A percentile compares a stretch with the other conserved stretches of the same genome.
Evolutionary conservation across 2,888 invertebrate genomes (phyloP).

Genomic region (Chloroclysta siterata): DNA sequence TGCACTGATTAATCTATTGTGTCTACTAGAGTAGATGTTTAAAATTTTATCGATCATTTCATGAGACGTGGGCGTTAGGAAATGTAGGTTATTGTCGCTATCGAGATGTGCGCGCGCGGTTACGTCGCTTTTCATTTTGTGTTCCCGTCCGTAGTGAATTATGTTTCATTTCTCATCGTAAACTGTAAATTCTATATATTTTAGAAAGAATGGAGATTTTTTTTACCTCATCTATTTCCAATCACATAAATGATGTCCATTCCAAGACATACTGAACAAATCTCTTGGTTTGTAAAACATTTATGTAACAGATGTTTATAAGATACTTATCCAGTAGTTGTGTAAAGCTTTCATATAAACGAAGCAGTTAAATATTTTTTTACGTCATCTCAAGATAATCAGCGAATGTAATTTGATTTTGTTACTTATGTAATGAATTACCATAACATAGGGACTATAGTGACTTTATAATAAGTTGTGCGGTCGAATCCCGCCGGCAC

Average conservation of each 20-base stretch:
- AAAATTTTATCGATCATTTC: slow-evolving; percentile 30
- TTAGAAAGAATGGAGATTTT: slow-evolving; percentile 30
- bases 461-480: slow-evolving; percentile 73
- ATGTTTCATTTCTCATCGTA: slow-evolving; percentile 56
- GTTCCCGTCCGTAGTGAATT: slow-evolving; percentile 82
- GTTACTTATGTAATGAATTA: slow-evolving; percentile 71
- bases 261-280: slow-evolving; percentile 70
- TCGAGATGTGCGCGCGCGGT: slow-evolving; percentile 64
- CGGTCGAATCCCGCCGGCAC: slow-evolving; percentile 53
- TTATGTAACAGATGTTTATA: slow-evolving; percentile 58
- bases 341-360: slow-evolving; percentile 70
- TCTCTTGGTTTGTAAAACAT: slow-evolving; percentile 59
- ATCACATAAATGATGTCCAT: slow-evolving; percentile 56
- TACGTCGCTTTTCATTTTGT: slow-evolving; percentile 59
- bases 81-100: slow-evolving; percentile 43
- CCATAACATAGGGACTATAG: slow-evolving; percentile 70
- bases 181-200: slow-evolving; percentile 57
- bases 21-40: slow-evolving; percentile 36
- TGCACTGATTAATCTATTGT: slow-evolving; percentile 40
- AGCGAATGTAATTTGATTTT: slow-evolving; percentile 63
- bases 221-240: slow-evolving; percentile 40
- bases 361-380: slow-evolving; percentile 68
- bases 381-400: slow-evolving; percentile 62
- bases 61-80: slow-evolving; percentile 41
- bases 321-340: slow-evolving; percentile 62